These are phyloP conservation scores for Phanerotoma sp. DNA, from an alignment of 2,888 invertebrate genomes.

Conservation along the genomic window DNA sequence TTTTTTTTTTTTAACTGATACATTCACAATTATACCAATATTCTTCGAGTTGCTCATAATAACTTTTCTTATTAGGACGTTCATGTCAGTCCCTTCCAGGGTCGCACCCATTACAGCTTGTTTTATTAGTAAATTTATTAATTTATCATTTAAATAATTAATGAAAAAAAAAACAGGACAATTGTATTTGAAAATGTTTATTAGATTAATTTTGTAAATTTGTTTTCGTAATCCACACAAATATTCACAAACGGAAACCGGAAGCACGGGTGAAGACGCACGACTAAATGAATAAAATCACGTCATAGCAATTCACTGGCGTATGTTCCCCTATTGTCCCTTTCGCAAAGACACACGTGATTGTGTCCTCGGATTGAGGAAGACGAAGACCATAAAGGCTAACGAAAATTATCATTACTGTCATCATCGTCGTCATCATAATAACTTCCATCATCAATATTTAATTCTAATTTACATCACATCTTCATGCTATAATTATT, in stretches of 20 bases:
- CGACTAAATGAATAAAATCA: conserved; percentile 3
- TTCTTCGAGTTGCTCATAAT: too few relatives aligned
- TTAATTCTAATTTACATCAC: background rate
- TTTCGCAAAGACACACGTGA: background rate
- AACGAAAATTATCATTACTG: background rate
- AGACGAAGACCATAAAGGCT: conserved; percentile 6
- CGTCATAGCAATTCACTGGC: conserved; percentile 3
- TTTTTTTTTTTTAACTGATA: too few relatives aligned
- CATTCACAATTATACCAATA: too few relatives aligned
- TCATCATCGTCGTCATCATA: background rate
- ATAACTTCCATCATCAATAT: conserved; percentile 5
- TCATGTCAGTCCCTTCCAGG: too few relatives aligned
- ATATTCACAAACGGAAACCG: conserved; percentile 44
- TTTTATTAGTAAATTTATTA: too few relatives aligned
- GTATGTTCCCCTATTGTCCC: conserved; percentile 13
- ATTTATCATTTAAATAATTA: too few relatives aligned
- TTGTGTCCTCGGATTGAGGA: conserved; percentile 1
- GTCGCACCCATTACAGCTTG: too few relatives aligned
- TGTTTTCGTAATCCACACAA: conserved; percentile 31
- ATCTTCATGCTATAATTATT: background rate
- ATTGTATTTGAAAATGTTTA: too few relatives aligned
- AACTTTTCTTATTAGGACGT: too few relatives aligned
- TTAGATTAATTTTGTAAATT: too few relatives aligned
- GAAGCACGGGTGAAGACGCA: conserved; percentile 35
- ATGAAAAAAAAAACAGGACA: too few relatives aligned